Base-by-base conservation (phyloP, 2,888 invertebrate species). In the Hirtodrosophila histrioides region DNA sequence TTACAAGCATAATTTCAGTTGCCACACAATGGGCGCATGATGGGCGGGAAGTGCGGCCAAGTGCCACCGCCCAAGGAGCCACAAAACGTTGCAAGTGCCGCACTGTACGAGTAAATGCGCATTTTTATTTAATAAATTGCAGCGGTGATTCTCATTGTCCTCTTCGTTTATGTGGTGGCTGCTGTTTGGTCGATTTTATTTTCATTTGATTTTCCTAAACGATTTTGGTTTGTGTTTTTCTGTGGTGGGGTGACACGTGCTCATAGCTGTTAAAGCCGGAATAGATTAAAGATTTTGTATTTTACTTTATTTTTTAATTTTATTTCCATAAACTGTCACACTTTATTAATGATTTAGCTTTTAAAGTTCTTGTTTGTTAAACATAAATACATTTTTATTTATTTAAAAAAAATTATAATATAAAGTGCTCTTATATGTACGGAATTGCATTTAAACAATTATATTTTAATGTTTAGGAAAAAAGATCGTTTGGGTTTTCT, bases 41-140 rank as follows among this genome's bases (percentile, higher is more conserved):
- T 56, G 63, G 51, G 40, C 8, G 24, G 49, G 23, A 40, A 35
- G 50, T 48, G 53, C 24, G 63, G 45, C 49, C 43, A 62, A 56
- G 53, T 67, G 64, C 35, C 12, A 63, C 37, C 11, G n/a, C 27
- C 43, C 54, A 57, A 69, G 57, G 31, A 75, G 67, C 87, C 87
- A 57, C 87, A 82, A 78, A 81, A 69, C 67, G 82, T 69, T 75
- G 85, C 86, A 76, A 76, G 68, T 81, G 70, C 70, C 65, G 63
- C 65, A 63, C 63, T 17, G 17, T 17, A 17, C 17, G 17, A 43
- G 69, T 37, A 60, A 63, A 65, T 65, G 71, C 69, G 76, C 40
- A 86, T 81, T 86, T 84, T 79, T 85, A 72, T 81, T 69, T 61
- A 72, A 87, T 81, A 83, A 81, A 81, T 83, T 69, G 54, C 62